Evolutionary conservation across 1,140 invertebrate species (phyloP).

Genomic region (Heliconius himera): DNA sequence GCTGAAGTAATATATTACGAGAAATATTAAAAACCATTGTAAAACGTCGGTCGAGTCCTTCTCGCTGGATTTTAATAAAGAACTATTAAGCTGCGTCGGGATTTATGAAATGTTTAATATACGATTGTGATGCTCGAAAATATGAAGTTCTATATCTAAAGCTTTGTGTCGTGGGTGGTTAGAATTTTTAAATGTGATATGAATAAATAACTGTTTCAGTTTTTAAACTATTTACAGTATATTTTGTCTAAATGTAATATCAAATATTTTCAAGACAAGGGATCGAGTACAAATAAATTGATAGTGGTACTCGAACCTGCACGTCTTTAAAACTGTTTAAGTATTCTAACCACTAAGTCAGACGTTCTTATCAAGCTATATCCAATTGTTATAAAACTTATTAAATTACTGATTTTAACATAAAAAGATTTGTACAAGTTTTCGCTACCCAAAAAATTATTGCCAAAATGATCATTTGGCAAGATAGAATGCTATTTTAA

Average conservation of each 20-base stretch:
- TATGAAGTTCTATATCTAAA: not conserved
- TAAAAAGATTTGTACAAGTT: no score
- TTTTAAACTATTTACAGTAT: not conserved
- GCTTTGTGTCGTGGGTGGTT: not conserved
- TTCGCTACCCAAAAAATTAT: no score
- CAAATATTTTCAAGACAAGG: no score
- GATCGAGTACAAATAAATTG: no score
- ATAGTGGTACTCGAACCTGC: no score
- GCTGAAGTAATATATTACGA: constrained; percentile 29
- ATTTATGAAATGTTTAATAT: constrained; percentile 15
- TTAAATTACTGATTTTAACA: no score
- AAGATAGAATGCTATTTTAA: no score
- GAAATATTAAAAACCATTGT: constrained; percentile 30
- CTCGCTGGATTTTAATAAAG: constrained; percentile 14
- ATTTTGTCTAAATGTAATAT: not conserved
- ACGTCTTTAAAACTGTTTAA: no score
- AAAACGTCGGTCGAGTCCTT: constrained; percentile 23
- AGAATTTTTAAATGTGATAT: not conserved
- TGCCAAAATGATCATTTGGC: no score
- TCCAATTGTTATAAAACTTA: no score
- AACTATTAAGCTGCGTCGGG: constrained; percentile 13
- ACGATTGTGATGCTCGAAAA: constrained; percentile 12
- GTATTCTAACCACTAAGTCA: no score
- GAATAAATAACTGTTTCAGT: not conserved
- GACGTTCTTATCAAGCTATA: no score